Evolutionary conservation across 1,140 invertebrate genomes (phyloP).

Genomic region (Coboldia fuscipes): DNA sequence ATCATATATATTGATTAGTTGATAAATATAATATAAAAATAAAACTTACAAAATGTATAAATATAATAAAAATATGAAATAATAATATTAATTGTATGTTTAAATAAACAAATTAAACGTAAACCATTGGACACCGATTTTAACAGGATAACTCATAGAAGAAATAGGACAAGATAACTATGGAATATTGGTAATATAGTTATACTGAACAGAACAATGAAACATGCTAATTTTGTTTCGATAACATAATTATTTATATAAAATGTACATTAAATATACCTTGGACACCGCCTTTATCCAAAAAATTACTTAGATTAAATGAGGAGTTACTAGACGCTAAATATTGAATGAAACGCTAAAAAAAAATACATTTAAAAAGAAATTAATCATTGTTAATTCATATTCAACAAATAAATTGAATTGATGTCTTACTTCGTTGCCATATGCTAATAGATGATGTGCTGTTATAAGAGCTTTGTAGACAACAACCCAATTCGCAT

Average conservation of each 20-base stretch:
- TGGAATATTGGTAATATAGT: no score
- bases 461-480: constrained; percentile 97
- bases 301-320: constrained; percentile 92
- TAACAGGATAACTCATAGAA: no score
- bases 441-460: constrained; percentile 98
- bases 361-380: constrained; percentile 18
- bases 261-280: constrained; percentile 30
- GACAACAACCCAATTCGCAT: constrained; percentile 94
- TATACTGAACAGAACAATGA: no score
- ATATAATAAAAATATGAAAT: no score
- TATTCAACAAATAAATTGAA: background rate
- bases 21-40: no score
- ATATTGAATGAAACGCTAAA: constrained; percentile 98
- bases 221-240: no score
- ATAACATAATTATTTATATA: background rate
- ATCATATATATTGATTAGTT: no score
- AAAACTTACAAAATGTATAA: no score
- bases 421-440: constrained; percentile 89
- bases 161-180: no score
- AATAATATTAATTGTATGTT: no score
- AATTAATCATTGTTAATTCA: background rate
- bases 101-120: no score
- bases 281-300: constrained; percentile 91
- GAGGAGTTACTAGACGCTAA: constrained; percentile 97
- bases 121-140: no score